These are phyloP conservation scores for Ranitomeya imitator DNA, from an alignment of 2,113 vertebrate genomes.

Conservation along the genomic window DNA sequence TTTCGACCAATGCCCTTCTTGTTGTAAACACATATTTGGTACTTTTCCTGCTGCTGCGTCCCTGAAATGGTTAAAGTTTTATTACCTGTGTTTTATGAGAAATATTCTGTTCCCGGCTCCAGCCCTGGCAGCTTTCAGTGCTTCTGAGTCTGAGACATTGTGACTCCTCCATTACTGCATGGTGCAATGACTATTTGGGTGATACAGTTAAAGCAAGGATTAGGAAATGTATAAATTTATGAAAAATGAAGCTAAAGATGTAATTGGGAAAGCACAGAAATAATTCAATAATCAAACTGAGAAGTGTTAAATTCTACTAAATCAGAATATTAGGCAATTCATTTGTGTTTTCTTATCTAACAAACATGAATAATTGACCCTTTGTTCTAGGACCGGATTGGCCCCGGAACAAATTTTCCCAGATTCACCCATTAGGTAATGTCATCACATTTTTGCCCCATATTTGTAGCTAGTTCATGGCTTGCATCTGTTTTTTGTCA, in stretches of 20 bases:
- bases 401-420: not conserved
- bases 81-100: conserved; percentile 19
- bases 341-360: not conserved
- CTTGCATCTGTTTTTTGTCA: too few species aligned
- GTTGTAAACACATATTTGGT: not conserved
- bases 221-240: not conserved
- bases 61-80: conserved; percentile 5
- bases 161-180: not conserved
- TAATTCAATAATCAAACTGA: not conserved
- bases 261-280: not conserved
- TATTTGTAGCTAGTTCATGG: too few species aligned
- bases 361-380: not conserved
- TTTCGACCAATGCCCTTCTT: not conserved
- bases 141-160: not conserved
- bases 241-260: not conserved
- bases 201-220: not conserved
- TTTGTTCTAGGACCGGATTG: not conserved
- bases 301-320: not conserved
- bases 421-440: not conserved
- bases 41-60: not conserved
- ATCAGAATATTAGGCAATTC: not conserved
- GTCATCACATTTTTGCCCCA: too few species aligned
- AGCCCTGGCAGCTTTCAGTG: not conserved
- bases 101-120: not conserved
- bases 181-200: not conserved